Conservation (phyloP, 2,888 invertebrate genomes). For the Tinea semifulvella region DNA sequence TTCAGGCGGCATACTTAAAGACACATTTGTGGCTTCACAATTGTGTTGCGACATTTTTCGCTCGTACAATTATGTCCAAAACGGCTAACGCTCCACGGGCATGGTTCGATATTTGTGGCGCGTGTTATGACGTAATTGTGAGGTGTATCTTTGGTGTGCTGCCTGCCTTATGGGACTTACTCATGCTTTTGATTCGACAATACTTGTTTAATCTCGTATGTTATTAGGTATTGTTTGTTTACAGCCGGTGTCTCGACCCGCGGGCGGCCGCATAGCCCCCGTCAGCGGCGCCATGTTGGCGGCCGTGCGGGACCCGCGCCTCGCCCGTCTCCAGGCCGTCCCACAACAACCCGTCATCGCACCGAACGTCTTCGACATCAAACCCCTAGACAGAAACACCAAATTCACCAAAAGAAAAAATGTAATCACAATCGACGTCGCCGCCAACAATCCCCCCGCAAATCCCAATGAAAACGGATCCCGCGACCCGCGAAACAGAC, state of each 20-base stretch:
- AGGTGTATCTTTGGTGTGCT: no score
- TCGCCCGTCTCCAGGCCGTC: constrained; percentile 36
- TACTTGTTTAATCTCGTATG: not conserved
- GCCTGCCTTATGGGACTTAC: no score
- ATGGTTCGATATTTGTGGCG: no score
- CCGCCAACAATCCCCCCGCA: constrained; percentile 20
- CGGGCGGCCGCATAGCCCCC: constrained; percentile 41
- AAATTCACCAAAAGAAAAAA: constrained; percentile 46
- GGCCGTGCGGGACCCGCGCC: constrained; percentile 35
- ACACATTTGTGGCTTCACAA: no score
- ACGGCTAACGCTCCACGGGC: no score
- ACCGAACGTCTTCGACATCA: constrained; percentile 57
- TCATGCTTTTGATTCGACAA: no score
- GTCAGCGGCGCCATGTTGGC: constrained; percentile 41
- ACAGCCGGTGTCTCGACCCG: constrained; percentile 39
- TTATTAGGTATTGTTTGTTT: constrained; percentile 21
- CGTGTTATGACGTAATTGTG: no score
- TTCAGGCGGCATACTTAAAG: no score
- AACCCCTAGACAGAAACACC: constrained; percentile 39
- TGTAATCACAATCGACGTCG: constrained; percentile 57
- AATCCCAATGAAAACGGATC: not conserved
- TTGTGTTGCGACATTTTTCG: no score
- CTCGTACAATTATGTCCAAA: no score
- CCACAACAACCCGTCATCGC: constrained; percentile 31
- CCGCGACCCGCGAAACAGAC: constrained; percentile 8